phyloP scores from a whole-genome alignment of 1,140 invertebrate species.

The Bombus vancouverensis region DNA sequence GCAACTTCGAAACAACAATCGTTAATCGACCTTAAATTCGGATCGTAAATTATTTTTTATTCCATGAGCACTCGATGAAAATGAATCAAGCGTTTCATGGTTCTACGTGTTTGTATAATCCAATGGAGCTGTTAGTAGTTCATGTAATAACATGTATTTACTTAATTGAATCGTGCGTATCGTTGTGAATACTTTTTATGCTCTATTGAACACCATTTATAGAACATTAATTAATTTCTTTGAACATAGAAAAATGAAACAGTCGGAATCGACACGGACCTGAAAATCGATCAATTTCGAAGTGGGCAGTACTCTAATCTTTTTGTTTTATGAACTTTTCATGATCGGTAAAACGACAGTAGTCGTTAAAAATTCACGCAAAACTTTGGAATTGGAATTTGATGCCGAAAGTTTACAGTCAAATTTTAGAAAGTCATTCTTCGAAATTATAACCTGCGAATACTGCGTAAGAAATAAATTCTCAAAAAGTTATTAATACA shows the following conservation, averaged over 20 bases:
- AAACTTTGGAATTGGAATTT: neutral
- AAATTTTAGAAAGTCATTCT: neutral
- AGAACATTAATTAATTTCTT: too few species aligned
- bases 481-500: too few species aligned
- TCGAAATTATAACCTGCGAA: too few species aligned
- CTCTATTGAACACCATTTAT: too few species aligned
- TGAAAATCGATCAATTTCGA: neutral
- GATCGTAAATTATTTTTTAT: slow-evolving; percentile 40
- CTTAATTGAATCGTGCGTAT: neutral
- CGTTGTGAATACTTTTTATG: too few species aligned
- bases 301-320: neutral
- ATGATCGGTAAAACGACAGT: neutral
- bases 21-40: neutral
- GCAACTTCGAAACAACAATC: slow-evolving; percentile 15
- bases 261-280: too few species aligned
- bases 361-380: neutral
- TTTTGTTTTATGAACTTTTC: neutral
- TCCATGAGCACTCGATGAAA: neutral
- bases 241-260: too few species aligned
- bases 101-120: neutral
- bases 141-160: neutral
- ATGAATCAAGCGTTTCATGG: neutral
- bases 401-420: neutral
- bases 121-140: neutral
- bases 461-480: too few species aligned